A percentile compares a stretch with the other conserved stretches of the same genome.
Conservation (phyloP, 2,113 vertebrate species). For the Thymallus thymallus region DNA sequence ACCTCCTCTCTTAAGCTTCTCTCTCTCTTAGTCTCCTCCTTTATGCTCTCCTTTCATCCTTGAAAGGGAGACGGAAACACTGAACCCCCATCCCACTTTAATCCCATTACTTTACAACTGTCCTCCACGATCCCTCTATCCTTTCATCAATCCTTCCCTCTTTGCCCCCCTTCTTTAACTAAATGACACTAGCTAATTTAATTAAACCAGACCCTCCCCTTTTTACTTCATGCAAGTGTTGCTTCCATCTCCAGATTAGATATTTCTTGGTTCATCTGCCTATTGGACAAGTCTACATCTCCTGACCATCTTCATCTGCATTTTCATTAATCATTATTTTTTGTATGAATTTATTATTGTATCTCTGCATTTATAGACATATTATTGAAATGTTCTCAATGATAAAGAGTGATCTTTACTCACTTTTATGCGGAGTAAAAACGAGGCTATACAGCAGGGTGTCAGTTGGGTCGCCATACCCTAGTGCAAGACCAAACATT, state of each 20-base stretch:
- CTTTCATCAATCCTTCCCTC: constrained; percentile 5
- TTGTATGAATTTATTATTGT: neutral
- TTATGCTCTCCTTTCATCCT: neutral
- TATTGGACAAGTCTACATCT: constrained; percentile 18
- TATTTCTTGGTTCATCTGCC: constrained; percentile 14
- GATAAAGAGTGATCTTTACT: neutral
- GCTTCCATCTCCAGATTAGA: constrained; percentile 53
- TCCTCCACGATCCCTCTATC: constrained; percentile 16
- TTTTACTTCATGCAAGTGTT: constrained; percentile 13
- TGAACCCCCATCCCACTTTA: constrained; percentile 25
- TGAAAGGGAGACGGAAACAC: neutral
- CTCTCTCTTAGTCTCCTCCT: neutral
- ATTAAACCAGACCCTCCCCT: constrained; percentile 47
- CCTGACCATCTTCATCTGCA: constrained; percentile 11
- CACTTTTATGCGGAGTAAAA: neutral
- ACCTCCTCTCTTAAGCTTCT: neutral
- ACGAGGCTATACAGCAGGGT: neutral
- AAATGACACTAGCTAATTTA: constrained; percentile 56
- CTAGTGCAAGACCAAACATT: too few species aligned
- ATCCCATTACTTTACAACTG: constrained; percentile 48
- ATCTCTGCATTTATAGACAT: neutral
- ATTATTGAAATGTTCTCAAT: neutral
- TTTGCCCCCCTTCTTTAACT: constrained; percentile 32
- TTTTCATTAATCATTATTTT: constrained; percentile 1
- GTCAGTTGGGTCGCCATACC: too few species aligned